Percentiles rank a stretch among this genome's conserved stretches.
phyloP scores from a whole-genome alignment of 2,113 vertebrate genomes.

The Eubucco bourcierii region DNA sequence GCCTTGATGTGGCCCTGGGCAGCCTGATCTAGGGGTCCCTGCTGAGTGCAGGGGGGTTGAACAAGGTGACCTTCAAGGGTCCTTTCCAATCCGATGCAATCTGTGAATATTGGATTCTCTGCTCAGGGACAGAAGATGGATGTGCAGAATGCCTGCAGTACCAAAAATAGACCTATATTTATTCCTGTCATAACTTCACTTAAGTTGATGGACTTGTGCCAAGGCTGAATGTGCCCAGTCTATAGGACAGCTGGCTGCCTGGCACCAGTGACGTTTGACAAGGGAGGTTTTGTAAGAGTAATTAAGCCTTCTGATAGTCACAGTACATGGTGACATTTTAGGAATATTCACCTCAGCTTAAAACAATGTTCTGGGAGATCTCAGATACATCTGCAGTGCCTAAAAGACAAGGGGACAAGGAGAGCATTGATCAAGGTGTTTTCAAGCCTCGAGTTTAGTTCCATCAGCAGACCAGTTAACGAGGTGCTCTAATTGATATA shows the following conservation, averaged over 20 bases:
- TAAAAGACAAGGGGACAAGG: background rate
- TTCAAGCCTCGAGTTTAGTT: constrained; percentile 21
- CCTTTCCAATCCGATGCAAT: no score
- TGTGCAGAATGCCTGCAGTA: background rate
- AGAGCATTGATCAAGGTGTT: constrained; percentile 13
- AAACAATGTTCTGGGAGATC: background rate
- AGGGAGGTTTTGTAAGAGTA: background rate
- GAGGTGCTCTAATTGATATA: constrained; percentile 22
- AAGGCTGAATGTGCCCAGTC: background rate
- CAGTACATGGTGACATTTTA: background rate
- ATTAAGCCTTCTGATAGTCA: background rate
- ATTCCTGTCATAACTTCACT: constrained; percentile 20
- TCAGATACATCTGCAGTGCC: background rate
- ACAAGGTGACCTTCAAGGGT: no score
- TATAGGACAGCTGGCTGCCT: background rate
- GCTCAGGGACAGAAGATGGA: background rate
- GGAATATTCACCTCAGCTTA: background rate
- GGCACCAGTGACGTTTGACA: background rate
- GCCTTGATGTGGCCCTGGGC: no score
- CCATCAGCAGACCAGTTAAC: constrained; percentile 21
- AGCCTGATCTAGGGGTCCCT: no score
- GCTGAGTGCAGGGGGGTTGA: no score
- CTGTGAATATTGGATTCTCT: background rate
- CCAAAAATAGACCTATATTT: constrained; percentile 27
- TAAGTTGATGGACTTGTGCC: background rate